phyloP scores from a whole-genome alignment of 2,888 invertebrate genomes.

The Leucophora obtusa region DNA sequence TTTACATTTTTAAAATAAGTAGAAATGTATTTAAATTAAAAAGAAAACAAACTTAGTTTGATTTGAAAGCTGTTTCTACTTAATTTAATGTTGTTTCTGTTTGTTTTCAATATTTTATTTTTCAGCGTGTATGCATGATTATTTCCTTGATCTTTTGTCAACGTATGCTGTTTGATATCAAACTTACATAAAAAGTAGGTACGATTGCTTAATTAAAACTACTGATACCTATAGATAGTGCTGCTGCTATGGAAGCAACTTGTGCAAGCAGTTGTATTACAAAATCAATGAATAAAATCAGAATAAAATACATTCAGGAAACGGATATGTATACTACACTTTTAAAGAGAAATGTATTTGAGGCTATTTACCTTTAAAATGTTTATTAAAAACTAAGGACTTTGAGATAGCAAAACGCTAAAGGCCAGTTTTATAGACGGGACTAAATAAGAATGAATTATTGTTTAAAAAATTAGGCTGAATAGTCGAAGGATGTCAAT shows the following conservation, averaged over 20 bases:
- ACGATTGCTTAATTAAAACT: background rate
- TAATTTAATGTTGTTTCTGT: too few species aligned
- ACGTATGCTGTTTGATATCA: background rate
- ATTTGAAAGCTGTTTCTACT: too few species aligned
- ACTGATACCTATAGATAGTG: background rate
- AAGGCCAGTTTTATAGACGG: too few species aligned
- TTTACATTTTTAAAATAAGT: too few species aligned
- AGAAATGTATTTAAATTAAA: too few species aligned
- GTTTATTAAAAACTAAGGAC: background rate
- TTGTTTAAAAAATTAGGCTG: too few species aligned
- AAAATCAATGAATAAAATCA: background rate
- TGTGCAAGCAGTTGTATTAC: background rate
- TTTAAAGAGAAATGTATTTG: background rate
- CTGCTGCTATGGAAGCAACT: background rate
- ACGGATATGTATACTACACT: background rate
- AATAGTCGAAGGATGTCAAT: too few species aligned
- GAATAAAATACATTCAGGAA: background rate
- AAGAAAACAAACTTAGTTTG: too few species aligned
- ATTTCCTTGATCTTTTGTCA: conserved; percentile 3
- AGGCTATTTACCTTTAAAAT: background rate
- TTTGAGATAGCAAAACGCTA: too few species aligned
- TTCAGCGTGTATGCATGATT: background rate
- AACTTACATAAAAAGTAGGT: background rate
- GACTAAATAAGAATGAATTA: too few species aligned
- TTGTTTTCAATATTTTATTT: too few species aligned